A percentile compares a stretch with the other conserved stretches of the same genome.
These are phyloP conservation scores for Rhynchophorus ferrugineus DNA, from an alignment of 1,140 invertebrate species.

Conservation along the genomic window DNA sequence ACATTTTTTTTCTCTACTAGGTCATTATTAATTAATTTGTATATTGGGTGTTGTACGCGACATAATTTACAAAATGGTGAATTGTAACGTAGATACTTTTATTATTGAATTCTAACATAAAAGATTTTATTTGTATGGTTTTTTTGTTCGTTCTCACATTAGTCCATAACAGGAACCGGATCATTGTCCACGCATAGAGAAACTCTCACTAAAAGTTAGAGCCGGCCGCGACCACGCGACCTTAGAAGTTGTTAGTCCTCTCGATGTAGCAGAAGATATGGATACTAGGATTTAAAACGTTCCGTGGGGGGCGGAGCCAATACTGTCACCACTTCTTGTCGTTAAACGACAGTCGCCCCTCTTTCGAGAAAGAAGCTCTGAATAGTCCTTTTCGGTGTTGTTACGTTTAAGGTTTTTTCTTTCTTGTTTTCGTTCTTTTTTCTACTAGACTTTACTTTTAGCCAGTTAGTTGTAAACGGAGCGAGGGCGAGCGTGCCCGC, in stretches of 20 bases:
- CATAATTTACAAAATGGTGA: slow-evolving; percentile 16
- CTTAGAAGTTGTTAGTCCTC: slow-evolving; percentile 13
- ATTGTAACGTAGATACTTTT: slow-evolving; percentile 19
- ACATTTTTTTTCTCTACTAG: slow-evolving; percentile 19
- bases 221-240: no score
- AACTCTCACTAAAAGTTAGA: no score
- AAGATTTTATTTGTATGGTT: slow-evolving; percentile 20
- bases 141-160: slow-evolving; percentile 12
- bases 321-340: slow-evolving; percentile 22
- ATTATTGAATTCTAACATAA: slow-evolving; percentile 17
- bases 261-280: slow-evolving; percentile 5
- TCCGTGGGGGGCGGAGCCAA: slow-evolving; percentile 18
- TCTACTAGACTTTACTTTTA: slow-evolving; percentile 18
- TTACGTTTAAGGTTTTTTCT: slow-evolving; percentile 25
- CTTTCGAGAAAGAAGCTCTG: slow-evolving; percentile 24
- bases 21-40: slow-evolving; percentile 22
- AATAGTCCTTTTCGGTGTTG: slow-evolving; percentile 28
- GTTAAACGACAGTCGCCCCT: slow-evolving; percentile 26
- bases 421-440: no score
- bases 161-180: slow-evolving; percentile 3
- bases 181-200: neutral
- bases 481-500: no score
- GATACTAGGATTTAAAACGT: slow-evolving; percentile 23
- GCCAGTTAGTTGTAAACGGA: slow-evolving; percentile 6
- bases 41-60: slow-evolving; percentile 19